These are phyloP conservation scores for Phoenicopterus ruber DNA, from an alignment of 2,113 vertebrate species.

Conservation along the genomic window DNA sequence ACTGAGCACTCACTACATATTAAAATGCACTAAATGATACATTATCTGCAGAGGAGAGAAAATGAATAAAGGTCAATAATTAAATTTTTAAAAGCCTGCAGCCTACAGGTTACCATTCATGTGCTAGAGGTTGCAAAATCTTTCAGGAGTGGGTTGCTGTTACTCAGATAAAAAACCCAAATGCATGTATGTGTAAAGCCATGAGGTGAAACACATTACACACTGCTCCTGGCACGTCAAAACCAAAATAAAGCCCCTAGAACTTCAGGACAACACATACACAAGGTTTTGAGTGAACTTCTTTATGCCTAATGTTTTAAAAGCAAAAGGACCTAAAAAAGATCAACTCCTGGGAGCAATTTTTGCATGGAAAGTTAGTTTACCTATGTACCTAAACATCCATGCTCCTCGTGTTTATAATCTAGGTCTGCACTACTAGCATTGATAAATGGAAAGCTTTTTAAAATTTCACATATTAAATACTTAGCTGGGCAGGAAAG, in stretches of 20 bases:
- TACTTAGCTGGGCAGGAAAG: not conserved
- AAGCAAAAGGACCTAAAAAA: not conserved
- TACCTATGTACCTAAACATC: not conserved
- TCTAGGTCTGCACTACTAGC: not conserved
- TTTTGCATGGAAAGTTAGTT: not conserved
- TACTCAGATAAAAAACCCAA: not conserved
- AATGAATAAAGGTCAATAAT: not conserved
- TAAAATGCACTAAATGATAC: conserved; percentile 34
- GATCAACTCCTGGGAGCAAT: not conserved
- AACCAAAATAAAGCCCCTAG: not conserved
- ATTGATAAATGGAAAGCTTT: not conserved
- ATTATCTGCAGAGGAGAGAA: conserved; percentile 16
- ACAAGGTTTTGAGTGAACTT: not conserved
- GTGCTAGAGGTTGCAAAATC: not conserved
- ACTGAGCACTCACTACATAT: conserved; percentile 5
- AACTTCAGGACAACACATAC: not conserved
- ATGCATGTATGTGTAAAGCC: not conserved
- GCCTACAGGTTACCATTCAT: not conserved
- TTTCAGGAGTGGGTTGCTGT: not conserved
- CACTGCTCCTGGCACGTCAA: not conserved
- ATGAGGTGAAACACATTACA: not conserved
- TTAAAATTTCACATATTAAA: not conserved
- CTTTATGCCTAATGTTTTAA: not conserved
- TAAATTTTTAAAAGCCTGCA: not conserved
- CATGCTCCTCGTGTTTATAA: not conserved